A percentile compares a stretch with the other conserved stretches of the same genome.
phyloP scores from a whole-genome alignment of 2,113 vertebrate genomes.

The Neotoma lepida region DNA sequence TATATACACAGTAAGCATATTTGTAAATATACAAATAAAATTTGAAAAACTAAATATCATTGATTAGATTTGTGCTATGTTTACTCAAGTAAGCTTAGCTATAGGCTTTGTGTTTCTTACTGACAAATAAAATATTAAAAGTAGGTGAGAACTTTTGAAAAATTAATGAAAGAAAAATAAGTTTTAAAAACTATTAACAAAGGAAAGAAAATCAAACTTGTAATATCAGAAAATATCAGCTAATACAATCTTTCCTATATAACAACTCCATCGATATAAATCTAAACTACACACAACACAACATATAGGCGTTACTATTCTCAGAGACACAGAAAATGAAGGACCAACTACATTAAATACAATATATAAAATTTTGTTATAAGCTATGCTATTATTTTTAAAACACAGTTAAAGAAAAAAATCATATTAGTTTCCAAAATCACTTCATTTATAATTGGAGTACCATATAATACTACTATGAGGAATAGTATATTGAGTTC shows the following conservation, averaged over 20 bases:
- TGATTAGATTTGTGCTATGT: not conserved
- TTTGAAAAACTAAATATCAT: not conserved
- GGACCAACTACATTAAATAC: not conserved
- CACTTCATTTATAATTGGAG: not conserved
- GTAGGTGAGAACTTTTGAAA: not conserved
- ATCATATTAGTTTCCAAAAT: not conserved
- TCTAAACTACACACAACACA: not conserved
- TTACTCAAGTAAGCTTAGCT: not conserved
- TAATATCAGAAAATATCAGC: not conserved
- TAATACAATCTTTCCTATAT: not conserved
- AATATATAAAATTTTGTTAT: not conserved
- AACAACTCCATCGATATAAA: slow-evolving; percentile 18
- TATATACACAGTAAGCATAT: not conserved
- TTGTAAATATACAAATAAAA: not conserved
- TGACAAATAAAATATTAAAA: not conserved
- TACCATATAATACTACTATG: not conserved
- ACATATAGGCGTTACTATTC: not conserved
- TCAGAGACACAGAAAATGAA: not conserved
- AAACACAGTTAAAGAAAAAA: not conserved
- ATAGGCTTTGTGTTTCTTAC: not conserved
- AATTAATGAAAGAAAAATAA: not conserved
- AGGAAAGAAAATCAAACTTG: not conserved
- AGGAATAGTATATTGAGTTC: not conserved
- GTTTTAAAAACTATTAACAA: not conserved
- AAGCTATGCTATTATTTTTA: not conserved